Percentiles rank a stretch among this genome's conserved stretches.
These are phyloP conservation scores for Thryonomys swinderianus DNA, from an alignment of 2,113 vertebrate species.

Conservation along the genomic window DNA sequence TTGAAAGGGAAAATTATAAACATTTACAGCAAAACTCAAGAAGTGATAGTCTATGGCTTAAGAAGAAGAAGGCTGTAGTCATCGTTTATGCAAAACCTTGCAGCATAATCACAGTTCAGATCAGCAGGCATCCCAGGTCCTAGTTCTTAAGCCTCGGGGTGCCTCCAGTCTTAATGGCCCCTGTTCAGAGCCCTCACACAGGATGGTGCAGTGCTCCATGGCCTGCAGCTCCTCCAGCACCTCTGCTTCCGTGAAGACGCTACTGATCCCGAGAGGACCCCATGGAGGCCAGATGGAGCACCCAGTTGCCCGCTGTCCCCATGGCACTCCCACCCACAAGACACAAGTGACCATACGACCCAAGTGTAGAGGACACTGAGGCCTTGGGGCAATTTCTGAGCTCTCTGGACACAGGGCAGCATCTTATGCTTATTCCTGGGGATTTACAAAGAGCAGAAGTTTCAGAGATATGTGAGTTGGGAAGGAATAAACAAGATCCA, in stretches of 20 bases:
- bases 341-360: not conserved
- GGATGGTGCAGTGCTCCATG: not conserved
- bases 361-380: not conserved
- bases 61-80: not conserved
- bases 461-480: not conserved
- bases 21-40: not conserved
- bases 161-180: not conserved
- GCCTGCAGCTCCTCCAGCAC: not conserved
- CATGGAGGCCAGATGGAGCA: not conserved
- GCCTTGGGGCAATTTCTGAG: not conserved
- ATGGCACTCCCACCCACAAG: too few species aligned
- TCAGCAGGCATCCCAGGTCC: not conserved
- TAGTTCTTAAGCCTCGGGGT: not conserved
- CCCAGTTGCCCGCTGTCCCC: not conserved
- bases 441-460: conserved; percentile 1
- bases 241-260: not conserved
- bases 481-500: not conserved
- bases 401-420: not conserved
- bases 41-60: not conserved
- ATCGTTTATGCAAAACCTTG: not conserved
- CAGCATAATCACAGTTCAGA: not conserved
- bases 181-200: not conserved
- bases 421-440: not conserved
- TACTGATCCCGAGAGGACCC: not conserved
- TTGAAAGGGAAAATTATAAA: conserved; percentile 11